A percentile compares a stretch with the other conserved stretches of the same genome.
phyloP scores from a whole-genome alignment of 2,888 invertebrate species.

The Campoplex capitator region DNA sequence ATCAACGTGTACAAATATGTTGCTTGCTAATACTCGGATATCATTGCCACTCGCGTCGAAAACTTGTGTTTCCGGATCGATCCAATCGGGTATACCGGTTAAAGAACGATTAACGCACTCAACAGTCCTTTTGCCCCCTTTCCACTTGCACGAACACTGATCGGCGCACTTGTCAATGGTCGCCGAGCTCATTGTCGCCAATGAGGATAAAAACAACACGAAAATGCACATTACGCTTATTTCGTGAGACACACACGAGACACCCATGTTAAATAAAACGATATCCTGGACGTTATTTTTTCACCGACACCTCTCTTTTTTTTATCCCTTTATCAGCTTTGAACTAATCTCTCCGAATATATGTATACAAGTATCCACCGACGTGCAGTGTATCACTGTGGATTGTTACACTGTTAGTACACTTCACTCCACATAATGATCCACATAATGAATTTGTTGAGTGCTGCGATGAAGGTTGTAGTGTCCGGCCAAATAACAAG shows the following conservation, averaged over 20 bases:
- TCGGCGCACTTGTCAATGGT: constrained; percentile 82
- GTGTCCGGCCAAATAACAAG: constrained; percentile 60
- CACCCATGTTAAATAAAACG: constrained; percentile 59
- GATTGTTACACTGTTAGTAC: constrained; percentile 12
- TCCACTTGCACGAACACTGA: constrained; percentile 95
- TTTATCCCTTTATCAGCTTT: background rate
- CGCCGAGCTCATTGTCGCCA: constrained; percentile 73
- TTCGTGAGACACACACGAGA: constrained; percentile 55
- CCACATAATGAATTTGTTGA: constrained; percentile 48
- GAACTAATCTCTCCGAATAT: background rate
- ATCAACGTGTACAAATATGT: constrained; percentile 92
- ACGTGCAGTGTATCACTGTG: background rate
- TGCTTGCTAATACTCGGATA: constrained; percentile 92
- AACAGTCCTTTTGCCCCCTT: constrained; percentile 96
- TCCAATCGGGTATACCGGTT: constrained; percentile 93
- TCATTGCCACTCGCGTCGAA: constrained; percentile 95
- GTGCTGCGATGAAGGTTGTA: constrained; percentile 33
- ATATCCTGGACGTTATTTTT: background rate
- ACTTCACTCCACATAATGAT: constrained; percentile 54
- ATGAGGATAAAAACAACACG: constrained; percentile 62
- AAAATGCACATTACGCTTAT: constrained; percentile 66
- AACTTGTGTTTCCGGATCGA: constrained; percentile 96
- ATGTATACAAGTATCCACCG: background rate
- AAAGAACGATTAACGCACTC: constrained; percentile 94
- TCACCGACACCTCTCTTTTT: background rate